Evolutionary conservation across 2,113 vertebrate species (phyloP).

Genomic region (Phrynosoma blainvillii): DNA sequence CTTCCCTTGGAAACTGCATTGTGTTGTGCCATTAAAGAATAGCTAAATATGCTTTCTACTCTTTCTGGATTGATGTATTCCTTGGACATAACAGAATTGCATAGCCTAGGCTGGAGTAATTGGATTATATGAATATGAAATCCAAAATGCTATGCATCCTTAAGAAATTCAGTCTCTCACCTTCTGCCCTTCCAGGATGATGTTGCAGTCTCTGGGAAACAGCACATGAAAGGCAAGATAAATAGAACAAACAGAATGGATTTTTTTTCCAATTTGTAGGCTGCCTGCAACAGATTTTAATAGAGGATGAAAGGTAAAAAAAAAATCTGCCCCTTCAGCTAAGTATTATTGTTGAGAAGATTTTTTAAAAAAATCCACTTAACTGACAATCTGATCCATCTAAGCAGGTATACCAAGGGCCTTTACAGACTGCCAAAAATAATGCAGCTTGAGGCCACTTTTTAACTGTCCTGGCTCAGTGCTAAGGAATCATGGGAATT

Average conservation of each 20-base stretch:
- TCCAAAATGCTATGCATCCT: conserved; percentile 56
- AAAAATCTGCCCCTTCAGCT: not conserved
- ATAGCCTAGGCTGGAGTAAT: conserved; percentile 60
- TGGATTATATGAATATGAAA: conserved; percentile 72
- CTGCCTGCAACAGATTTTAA: conserved; percentile 40
- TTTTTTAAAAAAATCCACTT: conserved; percentile 21
- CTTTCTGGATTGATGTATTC: conserved; percentile 63
- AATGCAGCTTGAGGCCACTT: too few species aligned
- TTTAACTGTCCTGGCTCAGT: too few species aligned
- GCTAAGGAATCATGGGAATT: too few species aligned
- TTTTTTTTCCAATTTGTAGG: not conserved
- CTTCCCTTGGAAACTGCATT: conserved; percentile 68
- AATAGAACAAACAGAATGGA: conserved; percentile 53
- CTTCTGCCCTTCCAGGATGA: conserved; percentile 26
- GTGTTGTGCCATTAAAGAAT: conserved; percentile 66
- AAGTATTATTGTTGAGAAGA: conserved; percentile 51
- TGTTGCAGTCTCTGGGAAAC: conserved; percentile 63
- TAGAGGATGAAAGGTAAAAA: conserved; percentile 17
- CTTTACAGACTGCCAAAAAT: too few species aligned
- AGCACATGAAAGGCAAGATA: conserved; percentile 62
- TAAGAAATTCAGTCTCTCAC: conserved; percentile 53
- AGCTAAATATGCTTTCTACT: conserved; percentile 62
- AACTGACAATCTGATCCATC: conserved; percentile 16
- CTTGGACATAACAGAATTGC: conserved; percentile 68
- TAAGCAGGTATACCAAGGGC: not conserved